Base-by-base conservation (phyloP, 2,888 invertebrate species). In the Rosalia funebris region DNA sequence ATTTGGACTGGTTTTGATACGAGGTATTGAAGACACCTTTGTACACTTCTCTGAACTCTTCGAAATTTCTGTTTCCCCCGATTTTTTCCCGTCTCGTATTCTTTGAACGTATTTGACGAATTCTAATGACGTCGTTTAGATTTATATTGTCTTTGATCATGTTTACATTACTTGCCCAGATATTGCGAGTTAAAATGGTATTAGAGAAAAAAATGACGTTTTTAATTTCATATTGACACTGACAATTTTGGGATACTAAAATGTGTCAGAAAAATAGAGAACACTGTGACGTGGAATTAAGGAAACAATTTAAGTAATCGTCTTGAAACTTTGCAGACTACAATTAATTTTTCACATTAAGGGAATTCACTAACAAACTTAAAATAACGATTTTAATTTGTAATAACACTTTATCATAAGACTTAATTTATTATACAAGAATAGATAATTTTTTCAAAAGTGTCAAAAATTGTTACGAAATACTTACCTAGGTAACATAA, bases 41-140 rank as follows among this genome's bases (percentile, higher is more conserved):
- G 20, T 66, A 64, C 0, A 66, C 58, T 36, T 60, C 41, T 9
- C 42, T 44, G 36, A 66, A 66, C 32, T 66, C 66, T 32, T 53
- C 44, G 32, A 54, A 64, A 46, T 64, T 60, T 31, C 57, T 56
- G 17, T 57, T 57, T 3, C 14, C 15, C 16, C 20, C 42, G 1
- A n/a, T 34, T 14, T 11, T 5, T 0, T 19, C 19, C 12, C 32
- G 12, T 12, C 9, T 15, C 46, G 39, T 36, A 14, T 19, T 15
- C 34, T 36, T 11, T 12, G 7, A 31, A 15, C 52, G 41, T n/a
- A 48, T 48, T 50, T 56, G 11, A 15, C 20, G 19, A 32, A 53
- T 34, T 19, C 11, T 53, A 12, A 53, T 41, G 1, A 42, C 7
- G 16, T 42, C 53, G 9, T 32, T 32, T 1, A 53, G 32, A 32